These are phyloP conservation scores for Rhyacichthys aspro DNA, from an alignment of 2,797 vertebrate genomes.

Conservation along the genomic window DNA sequence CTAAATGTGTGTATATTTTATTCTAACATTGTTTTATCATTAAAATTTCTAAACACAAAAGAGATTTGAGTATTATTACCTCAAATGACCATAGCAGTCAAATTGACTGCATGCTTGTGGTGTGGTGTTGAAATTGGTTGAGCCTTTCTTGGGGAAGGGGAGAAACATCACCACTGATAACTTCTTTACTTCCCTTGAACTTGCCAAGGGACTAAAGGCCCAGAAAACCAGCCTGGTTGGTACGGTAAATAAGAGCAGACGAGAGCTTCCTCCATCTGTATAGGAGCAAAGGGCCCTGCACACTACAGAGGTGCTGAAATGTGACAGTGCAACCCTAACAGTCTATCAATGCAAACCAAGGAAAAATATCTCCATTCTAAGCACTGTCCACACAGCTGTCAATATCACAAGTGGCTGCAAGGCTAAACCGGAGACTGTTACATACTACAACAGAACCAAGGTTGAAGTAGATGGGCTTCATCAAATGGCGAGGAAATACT, in stretches of 20 bases:
- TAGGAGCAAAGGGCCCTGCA: background rate
- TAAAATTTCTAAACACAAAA: too few relatives aligned
- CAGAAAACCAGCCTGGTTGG: background rate
- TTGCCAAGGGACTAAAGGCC: too few relatives aligned
- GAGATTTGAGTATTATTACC: too few relatives aligned
- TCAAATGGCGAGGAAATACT: constrained; percentile 24
- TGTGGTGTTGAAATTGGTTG: background rate
- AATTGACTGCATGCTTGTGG: too few relatives aligned
- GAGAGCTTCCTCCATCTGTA: background rate
- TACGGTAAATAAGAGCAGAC: background rate
- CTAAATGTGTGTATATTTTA: too few relatives aligned
- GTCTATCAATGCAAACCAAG: background rate
- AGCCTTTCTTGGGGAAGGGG: background rate
- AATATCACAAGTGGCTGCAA: background rate
- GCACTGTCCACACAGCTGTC: background rate
- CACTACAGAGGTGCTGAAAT: constrained; percentile 3
- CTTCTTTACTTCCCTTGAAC: background rate
- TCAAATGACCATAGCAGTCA: too few relatives aligned
- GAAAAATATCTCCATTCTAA: constrained; percentile 3
- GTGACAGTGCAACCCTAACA: background rate
- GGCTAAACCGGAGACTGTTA: background rate
- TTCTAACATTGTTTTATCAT: too few relatives aligned
- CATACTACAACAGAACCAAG: constrained; percentile 26
- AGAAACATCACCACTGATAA: background rate
- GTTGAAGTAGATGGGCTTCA: constrained; percentile 21